Percentiles rank a stretch among this genome's conserved stretches.
These are phyloP conservation scores for Lerema accius DNA, from an alignment of 1,140 invertebrate species.

Conservation along the genomic window DNA sequence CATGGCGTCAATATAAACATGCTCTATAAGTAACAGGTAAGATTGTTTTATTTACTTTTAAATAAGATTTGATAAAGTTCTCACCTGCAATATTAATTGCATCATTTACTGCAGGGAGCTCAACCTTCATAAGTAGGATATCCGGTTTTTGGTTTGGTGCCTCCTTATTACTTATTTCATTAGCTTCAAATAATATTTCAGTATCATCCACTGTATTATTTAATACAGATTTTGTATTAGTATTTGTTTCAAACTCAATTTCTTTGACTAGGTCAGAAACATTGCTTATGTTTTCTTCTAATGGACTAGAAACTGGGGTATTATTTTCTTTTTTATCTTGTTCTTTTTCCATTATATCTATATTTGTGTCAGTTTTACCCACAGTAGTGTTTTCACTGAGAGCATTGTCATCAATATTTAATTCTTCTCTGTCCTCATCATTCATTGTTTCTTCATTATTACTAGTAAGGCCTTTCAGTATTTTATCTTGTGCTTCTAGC, in stretches of 20 bases:
- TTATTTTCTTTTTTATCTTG: background rate
- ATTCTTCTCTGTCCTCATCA: constrained; percentile 25
- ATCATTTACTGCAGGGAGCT: background rate
- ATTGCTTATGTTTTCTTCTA: background rate
- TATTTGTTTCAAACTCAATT: background rate
- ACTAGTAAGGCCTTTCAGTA: constrained; percentile 44
- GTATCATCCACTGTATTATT: background rate
- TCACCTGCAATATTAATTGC: constrained; percentile 9
- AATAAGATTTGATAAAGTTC: too few species aligned
- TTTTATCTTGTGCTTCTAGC: constrained; percentile 57
- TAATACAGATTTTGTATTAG: background rate
- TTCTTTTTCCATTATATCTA: background rate
- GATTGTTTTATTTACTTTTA: too few species aligned
- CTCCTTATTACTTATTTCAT: background rate
- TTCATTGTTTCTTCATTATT: constrained; percentile 25
- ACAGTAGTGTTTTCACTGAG: background rate
- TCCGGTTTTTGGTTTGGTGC: background rate
- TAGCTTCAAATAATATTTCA: background rate
- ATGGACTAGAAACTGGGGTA: background rate
- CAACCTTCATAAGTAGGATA: constrained; percentile 10
- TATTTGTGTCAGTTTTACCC: constrained; percentile 8
- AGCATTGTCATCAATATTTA: constrained; percentile 35
- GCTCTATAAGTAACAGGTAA: too few species aligned
- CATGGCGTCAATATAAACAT: too few species aligned
- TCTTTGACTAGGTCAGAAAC: background rate